Evolutionary conservation across 2,113 vertebrate genomes (phyloP), one percentile per base, ranked within the genome.

Genomic region (Zosterops hypoxanthus): DNA sequence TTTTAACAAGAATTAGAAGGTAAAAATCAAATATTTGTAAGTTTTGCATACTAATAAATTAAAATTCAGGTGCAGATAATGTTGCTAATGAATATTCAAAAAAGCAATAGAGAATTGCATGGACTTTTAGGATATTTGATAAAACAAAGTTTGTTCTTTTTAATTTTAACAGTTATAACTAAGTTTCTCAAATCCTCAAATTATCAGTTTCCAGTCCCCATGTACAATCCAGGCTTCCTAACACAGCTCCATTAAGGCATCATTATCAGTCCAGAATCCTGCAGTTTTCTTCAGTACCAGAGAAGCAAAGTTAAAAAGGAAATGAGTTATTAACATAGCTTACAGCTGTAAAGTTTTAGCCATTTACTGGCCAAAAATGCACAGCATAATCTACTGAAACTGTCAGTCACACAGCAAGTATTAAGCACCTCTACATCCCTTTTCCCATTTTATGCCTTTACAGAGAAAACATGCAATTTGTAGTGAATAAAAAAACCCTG

Each of bases 381-480:
- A 52, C 60, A 73, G 33, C 9, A 63, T 8, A 39, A 44, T 49
- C 49, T 55, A 29, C 15, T 41, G 36, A 70, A 71, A 78, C 12
- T 29, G 12, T 14, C 14, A 29, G 22, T 52, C 56, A 24, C 24
- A 14, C 5, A 85, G 8, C 4, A 85, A 36, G 9, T 49, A 33
- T 47, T 39, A 66, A 8, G 9, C 29, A 56, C 12, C 2, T 60
- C 42, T 53, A 44, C 33, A 44, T 11, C 4, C 4, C 9, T 78
- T 34, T 92, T 83, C 16, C 12, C 6, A 23, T 33, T 66, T 92
- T 52, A 29, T 56, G 12, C 5, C 47, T 78, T 78, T 78, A 44
- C 34, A 68, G 79, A 69, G 22, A 86, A 70, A 81, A 41, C 3
- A 25, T 31, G 4, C 1, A 53, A 29, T 36, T 68, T 0, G 0